Evolutionary conservation across 2,113 vertebrate species (phyloP), one percentile per base, ranked within the genome.

Genomic region (Pelecanoides urinatrix): DNA sequence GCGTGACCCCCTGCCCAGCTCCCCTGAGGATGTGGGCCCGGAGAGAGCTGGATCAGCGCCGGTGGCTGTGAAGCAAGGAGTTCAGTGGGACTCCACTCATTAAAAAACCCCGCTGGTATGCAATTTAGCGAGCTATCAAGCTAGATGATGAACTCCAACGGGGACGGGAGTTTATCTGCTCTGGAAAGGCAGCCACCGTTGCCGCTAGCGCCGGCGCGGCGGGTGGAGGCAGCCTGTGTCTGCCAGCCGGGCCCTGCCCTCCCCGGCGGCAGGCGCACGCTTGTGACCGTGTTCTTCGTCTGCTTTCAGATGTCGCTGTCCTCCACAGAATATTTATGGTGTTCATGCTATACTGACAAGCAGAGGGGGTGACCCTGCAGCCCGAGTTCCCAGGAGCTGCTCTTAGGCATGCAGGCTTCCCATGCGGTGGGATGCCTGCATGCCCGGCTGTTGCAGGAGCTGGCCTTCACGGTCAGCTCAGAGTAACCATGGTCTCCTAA

Each of bases 11-110:
- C 27, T 0, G 0, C 6, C 26, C 32, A 40, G 45, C 45, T 16
- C 11, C 50, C 10, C 42, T 27, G 52, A 34, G 67, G 49, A n/a
- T 9, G 3, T 4, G 19, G 56, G 32, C 47, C 15, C 0, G 1
- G 44, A 44, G 58, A 13, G 1, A 32, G 47, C 45, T 66, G 45
- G 53, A 18, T 58, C 25, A 50, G 77, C 0, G 0, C 34, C 2
- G 1, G 22, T 7, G 44, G 47, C 50, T 55, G 74, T 42, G 55
- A 80, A 15, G 47, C 16, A 30, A 34, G 49, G n/a, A 62, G 19
- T 58, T 55, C 10, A 15, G 50, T 70, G 77, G 22, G 83, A 5
- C 10, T 47, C 15, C 4, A 2, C 30, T 74, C 29, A 17, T 23
- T 56, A 56, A 75, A 65, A 73, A 67, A 6, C 40, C 42, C 59